A percentile compares a stretch with the other conserved stretches of the same genome.
Evolutionary conservation across 1,140 invertebrate genomes (phyloP).

Genomic region (Trichomalopsis sarcophagae): DNA sequence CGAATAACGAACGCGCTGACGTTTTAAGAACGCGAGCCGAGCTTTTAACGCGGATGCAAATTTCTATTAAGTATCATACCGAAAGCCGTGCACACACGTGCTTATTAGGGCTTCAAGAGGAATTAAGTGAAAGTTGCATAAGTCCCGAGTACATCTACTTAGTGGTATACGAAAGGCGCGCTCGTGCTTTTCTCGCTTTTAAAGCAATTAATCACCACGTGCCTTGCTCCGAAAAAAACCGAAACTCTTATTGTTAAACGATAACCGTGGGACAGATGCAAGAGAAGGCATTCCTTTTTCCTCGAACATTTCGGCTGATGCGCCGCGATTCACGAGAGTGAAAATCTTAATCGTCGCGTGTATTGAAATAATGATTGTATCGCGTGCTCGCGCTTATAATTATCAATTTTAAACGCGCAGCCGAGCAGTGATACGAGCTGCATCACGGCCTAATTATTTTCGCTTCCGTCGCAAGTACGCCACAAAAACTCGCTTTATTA

Average conservation of each 20-base stretch:
- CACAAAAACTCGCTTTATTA: background rate
- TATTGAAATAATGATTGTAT: background rate
- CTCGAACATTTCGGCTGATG: background rate
- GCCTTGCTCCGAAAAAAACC: background rate
- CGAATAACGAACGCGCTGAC: background rate
- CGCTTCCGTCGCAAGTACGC: background rate
- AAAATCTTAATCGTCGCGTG: background rate
- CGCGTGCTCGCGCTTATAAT: background rate
- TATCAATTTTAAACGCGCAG: background rate
- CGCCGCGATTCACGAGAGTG: background rate
- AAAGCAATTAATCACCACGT: background rate
- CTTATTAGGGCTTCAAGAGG: background rate
- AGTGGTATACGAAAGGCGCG: no score
- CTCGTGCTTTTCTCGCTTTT: background rate
- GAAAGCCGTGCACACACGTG: background rate
- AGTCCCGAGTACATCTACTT: background rate
- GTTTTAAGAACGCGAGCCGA: background rate
- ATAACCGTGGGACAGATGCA: background rate
- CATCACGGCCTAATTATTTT: background rate
- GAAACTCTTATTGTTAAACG: background rate
- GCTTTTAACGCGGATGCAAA: background rate
- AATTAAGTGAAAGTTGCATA: conserved; percentile 4
- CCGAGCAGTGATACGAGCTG: background rate
- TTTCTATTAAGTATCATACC: background rate
- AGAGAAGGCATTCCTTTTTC: background rate